Base-by-base conservation (phyloP, 2,888 invertebrate species). In the Corythucha ciliata region DNA sequence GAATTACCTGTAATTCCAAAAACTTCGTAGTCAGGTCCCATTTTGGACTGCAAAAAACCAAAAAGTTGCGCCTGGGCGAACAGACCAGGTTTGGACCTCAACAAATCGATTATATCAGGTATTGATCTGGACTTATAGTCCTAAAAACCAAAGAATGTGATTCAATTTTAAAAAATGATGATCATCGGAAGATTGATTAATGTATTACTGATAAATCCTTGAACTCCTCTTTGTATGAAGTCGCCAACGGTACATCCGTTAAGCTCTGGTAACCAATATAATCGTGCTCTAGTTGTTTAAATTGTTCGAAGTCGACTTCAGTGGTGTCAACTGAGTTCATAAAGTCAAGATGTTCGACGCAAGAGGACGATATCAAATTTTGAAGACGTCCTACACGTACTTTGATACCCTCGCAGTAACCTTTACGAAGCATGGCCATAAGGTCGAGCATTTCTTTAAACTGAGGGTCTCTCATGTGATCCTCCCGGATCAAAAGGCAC, bases 341-440 rank as follows among this genome's bases (percentile, higher is more conserved):
- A 68, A 96, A 98, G 72, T 98, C 98, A 68, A 98, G 74, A 72
- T 98, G 97, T 69, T 98, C 98, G 66, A 93, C 88, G 66, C 97
- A 98, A 4, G 96, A 93, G 61, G 96, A 93, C n/a, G 94, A 90
- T 58, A 97, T 87, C 48, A 98, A 76, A 72, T 97, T 97, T 77
- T 98, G 90, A 53, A 90, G 70, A 21, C 89, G 75, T 0, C 97
- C 98, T 48, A 96, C 84, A 57, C 96, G 78, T 40, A 98, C 93
- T 72, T 96, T 91, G 62, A 96, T 84, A 33, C 91, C 91, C 68
- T 94, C 92, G 66, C 96, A 92, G 67, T 89, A 85, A 2, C 97
- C 97, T 67, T 92, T 91, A 71, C 97, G 97, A 44, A 98, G 73
- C 85, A 92, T 91, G 6, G 97, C 93, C 64, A 98, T 78, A 50